Conservation (phyloP, 2,113 vertebrate genomes). For the Athene noctua region DNA sequence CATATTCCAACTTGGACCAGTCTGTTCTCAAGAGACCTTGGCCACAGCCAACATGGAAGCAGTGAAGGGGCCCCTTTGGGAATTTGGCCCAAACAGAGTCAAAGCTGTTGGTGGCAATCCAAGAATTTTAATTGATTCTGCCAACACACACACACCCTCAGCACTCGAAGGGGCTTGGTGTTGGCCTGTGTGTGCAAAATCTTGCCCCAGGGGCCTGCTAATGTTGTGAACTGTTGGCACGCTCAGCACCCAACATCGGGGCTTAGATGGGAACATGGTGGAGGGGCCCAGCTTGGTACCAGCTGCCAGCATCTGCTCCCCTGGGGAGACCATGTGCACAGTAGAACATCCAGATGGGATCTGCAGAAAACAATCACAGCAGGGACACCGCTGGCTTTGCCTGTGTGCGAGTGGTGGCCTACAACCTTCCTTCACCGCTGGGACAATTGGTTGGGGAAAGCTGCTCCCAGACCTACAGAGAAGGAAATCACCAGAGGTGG, state of each 20-base stretch:
- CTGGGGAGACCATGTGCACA: too few species aligned
- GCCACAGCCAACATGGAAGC: constrained; percentile 33
- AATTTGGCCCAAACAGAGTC: neutral
- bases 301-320: neutral
- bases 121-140: neutral
- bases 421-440: neutral
- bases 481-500: neutral
- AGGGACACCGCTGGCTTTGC: neutral
- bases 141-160: neutral
- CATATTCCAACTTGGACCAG: neutral
- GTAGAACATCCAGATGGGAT: rapidly evolving
- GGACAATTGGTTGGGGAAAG: neutral
- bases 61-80: neutral
- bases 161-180: neutral
- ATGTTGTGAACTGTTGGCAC: neutral
- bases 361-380: neutral
- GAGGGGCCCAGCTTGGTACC: neutral
- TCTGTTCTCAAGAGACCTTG: neutral
- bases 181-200: rapidly evolving
- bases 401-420: neutral
- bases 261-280: neutral
- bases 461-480: neutral
- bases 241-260: neutral
- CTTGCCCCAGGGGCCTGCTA: neutral
- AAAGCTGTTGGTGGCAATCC: neutral